A percentile compares a stretch with the other conserved stretches of the same genome.
phyloP scores from a whole-genome alignment of 2,113 vertebrate species.

The Fregata magnificens region DNA sequence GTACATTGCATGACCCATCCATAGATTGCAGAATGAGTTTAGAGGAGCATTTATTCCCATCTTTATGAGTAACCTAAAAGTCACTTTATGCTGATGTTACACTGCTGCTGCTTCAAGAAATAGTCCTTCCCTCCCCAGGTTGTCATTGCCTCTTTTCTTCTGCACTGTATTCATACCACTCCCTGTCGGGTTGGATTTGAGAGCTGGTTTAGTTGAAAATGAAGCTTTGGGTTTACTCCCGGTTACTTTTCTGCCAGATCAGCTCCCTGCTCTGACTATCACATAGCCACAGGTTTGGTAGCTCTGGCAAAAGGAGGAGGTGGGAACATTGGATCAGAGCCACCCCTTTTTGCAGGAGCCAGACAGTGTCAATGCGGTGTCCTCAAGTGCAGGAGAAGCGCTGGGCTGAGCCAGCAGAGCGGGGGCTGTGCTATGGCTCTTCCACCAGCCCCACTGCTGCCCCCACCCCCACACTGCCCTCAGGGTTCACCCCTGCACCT shows the following conservation, averaged over 20 bases:
- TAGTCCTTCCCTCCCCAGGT: background rate
- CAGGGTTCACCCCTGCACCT: rapidly evolving
- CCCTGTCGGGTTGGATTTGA: background rate
- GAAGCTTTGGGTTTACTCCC: background rate
- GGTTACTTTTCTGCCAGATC: background rate
- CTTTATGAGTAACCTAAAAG: background rate
- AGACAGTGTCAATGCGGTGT: rapidly evolving
- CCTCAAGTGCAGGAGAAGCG: rapidly evolving
- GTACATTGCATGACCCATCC: background rate
- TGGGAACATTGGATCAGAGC: background rate
- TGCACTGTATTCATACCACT: background rate
- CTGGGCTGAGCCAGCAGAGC: background rate
- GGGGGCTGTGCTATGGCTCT: background rate
- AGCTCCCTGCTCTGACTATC: background rate
- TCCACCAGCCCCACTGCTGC: background rate
- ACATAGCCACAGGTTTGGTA: background rate
- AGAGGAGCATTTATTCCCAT: background rate
- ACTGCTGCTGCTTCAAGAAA: background rate
- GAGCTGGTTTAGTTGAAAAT: background rate
- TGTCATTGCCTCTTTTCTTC: background rate
- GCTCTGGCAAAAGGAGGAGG: too few species aligned
- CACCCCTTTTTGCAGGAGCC: background rate
- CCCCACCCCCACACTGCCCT: rapidly evolving
- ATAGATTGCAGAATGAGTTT: background rate
- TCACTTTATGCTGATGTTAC: background rate